phyloP scores from a whole-genome alignment of 2,797 vertebrate genomes.

The Emydoidea blandingii region DNA sequence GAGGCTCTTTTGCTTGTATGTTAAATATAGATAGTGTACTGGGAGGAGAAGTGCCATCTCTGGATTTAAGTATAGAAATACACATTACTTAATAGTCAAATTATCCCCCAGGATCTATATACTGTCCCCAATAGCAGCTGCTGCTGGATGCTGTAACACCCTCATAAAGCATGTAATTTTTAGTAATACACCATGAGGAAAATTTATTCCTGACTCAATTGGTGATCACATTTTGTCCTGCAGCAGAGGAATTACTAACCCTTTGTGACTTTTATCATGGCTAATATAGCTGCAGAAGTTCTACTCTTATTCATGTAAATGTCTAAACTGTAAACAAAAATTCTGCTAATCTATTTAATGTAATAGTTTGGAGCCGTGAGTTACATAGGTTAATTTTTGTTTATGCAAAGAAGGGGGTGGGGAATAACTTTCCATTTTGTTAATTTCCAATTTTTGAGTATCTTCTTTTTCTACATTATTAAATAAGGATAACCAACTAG shows the following conservation, averaged over 20 bases:
- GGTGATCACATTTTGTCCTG: rapidly evolving
- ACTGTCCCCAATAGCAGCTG: not conserved
- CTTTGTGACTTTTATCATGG: not conserved
- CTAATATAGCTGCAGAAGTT: not conserved
- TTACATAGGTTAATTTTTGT: not conserved
- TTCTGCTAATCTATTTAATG: not conserved
- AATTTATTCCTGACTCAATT: not conserved
- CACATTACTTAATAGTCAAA: not conserved
- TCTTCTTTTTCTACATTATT: not conserved
- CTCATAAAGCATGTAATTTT: rapidly evolving
- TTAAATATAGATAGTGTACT: rapidly evolving
- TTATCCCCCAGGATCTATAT: not conserved
- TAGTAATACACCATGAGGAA: not conserved
- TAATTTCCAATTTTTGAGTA: not conserved
- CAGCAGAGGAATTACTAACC: not conserved
- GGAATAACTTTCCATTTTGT: not conserved
- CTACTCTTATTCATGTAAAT: not conserved
- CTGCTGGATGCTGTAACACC: not conserved
- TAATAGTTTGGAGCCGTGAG: not conserved
- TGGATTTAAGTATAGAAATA: rapidly evolving
- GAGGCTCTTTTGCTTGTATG: not conserved
- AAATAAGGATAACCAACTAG: not conserved
- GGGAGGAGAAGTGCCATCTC: not conserved
- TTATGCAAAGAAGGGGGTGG: not conserved
- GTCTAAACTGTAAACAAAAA: not conserved